Evolutionary conservation across 2,797 vertebrate species (phyloP).

Genomic region (Crypturellus tataupa): DNA sequence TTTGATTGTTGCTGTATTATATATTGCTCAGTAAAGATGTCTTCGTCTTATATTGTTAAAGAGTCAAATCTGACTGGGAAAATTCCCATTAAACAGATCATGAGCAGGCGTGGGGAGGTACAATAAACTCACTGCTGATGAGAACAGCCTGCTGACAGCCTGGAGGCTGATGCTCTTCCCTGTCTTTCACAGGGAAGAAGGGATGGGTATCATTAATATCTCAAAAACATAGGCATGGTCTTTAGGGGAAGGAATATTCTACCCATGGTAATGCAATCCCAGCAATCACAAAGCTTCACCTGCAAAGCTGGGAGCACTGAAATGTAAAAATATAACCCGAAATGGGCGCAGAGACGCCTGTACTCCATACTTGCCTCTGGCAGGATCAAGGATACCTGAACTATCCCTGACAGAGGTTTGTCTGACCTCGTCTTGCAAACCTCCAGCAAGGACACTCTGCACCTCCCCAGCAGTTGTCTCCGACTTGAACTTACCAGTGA

Average conservation of each 20-base stretch:
- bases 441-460: not conserved
- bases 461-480: not conserved
- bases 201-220: not conserved
- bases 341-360: not conserved
- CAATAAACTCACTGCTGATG: not conserved
- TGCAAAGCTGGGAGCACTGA: not conserved
- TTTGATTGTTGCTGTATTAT: conserved; percentile 27
- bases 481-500: not conserved
- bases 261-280: not conserved
- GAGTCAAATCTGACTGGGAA: conserved; percentile 13
- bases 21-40: not conserved
- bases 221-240: not conserved
- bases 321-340: not conserved
- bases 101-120: conserved; percentile 15
- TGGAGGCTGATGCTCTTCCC: not conserved
- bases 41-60: conserved; percentile 30
- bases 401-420: not conserved
- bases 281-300: not conserved
- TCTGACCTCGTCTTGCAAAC: not conserved
- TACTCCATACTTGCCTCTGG: not conserved
- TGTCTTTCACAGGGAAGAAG: not conserved
- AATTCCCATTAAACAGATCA: conserved; percentile 43
- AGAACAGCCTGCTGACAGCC: conserved; percentile 19
- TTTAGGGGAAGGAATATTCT: not conserved
- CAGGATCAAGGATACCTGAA: not conserved